Conservation (phyloP, 2,113 vertebrate genomes). For the Camarhynchus parvulus region DNA sequence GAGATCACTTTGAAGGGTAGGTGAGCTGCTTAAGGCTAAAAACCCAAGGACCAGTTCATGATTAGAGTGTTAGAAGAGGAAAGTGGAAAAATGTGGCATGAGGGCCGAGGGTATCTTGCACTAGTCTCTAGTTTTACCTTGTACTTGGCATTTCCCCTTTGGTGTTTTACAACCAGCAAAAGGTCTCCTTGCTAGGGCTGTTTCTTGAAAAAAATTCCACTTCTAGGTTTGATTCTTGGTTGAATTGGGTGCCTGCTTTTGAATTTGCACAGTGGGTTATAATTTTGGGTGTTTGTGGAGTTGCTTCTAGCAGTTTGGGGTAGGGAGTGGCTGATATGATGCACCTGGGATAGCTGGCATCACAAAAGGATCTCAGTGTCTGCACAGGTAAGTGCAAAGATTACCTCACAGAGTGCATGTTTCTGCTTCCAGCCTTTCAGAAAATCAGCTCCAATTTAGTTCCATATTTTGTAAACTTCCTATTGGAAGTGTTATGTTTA, state of each 20-base stretch:
- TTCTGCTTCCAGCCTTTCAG: neutral
- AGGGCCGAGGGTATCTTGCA: neutral
- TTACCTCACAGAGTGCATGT: neutral
- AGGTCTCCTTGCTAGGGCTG: neutral
- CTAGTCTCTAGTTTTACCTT: neutral
- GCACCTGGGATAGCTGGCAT: neutral
- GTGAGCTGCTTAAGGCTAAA: neutral
- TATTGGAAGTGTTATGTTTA: neutral
- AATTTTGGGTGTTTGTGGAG: neutral
- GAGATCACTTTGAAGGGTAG: neutral
- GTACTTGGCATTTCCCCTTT: neutral
- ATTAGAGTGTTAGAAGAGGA: neutral
- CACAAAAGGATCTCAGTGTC: accelerated
- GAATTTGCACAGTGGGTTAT: neutral
- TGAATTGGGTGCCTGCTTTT: neutral
- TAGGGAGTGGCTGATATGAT: neutral
- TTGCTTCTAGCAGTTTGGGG: neutral
- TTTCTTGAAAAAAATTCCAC: neutral
- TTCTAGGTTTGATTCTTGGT: neutral
- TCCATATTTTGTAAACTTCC: neutral
- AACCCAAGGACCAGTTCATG: neutral
- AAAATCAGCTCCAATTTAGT: neutral
- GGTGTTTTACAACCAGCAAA: neutral
- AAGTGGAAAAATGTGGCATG: accelerated
- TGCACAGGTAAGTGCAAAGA: neutral